phyloP scores from a whole-genome alignment of 37 sponge, comb jelly and placozoan genomes.

The Beroe forskalii region DNA sequence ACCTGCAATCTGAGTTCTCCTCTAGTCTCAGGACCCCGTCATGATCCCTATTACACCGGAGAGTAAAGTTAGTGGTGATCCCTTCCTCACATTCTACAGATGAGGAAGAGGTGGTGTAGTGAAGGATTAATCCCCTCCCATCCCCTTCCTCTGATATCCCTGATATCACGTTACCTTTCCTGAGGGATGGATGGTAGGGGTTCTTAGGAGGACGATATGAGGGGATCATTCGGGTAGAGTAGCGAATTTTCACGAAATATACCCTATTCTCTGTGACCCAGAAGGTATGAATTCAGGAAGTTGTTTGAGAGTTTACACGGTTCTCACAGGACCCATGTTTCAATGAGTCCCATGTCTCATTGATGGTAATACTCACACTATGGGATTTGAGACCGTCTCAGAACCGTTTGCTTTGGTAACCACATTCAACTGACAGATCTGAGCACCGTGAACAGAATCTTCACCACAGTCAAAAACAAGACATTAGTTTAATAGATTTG shows the following conservation, averaged over 20 bases:
- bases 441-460: neutral
- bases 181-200: neutral
- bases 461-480: neutral
- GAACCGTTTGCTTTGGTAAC: neutral
- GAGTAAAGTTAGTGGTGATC: neutral
- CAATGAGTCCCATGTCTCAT: too few relatives aligned
- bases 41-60: constrained; percentile 27
- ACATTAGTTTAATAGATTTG: too few relatives aligned
- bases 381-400: neutral
- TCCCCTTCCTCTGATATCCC: neutral
- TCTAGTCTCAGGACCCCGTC: neutral
- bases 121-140: neutral
- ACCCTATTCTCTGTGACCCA: too few relatives aligned
- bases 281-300: too few relatives aligned
- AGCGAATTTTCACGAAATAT: too few relatives aligned
- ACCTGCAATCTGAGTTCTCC: neutral
- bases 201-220: too few relatives aligned
- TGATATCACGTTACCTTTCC: constrained; percentile 2
- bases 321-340: too few relatives aligned
- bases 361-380: neutral
- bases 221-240: too few relatives aligned
- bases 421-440: neutral
- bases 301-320: too few relatives aligned
- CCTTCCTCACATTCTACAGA: neutral
- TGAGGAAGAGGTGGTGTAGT: neutral